Evolutionary conservation across 2,797 vertebrate genomes (phyloP).

Genomic region (Euthynnus affinis): DNA sequence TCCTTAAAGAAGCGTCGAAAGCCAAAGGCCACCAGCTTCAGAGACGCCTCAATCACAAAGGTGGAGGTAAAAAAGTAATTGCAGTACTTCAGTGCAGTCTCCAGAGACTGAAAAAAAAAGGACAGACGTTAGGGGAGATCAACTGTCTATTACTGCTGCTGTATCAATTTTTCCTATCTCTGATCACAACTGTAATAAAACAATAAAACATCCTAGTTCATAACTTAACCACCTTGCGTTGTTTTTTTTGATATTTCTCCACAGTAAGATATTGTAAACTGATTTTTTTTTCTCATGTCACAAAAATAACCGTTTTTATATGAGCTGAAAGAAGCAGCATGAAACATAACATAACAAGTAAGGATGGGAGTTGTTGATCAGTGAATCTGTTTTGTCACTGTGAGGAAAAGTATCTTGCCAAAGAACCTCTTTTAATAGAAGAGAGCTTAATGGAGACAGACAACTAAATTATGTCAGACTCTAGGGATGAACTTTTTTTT

Average conservation of each 20-base stretch:
- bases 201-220: background rate
- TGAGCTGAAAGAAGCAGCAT: background rate
- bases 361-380: background rate
- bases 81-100: conserved; percentile 94
- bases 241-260: background rate
- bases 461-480: conserved; percentile 42
- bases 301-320: accelerated
- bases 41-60: conserved; percentile 94
- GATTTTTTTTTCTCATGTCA: background rate
- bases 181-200: background rate
- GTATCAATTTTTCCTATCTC: no score
- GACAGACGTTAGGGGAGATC: conserved; percentile 17
- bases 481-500: conserved; percentile 29
- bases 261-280: background rate
- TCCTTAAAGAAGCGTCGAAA: conserved; percentile 97
- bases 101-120: conserved; percentile 87
- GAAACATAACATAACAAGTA: background rate
- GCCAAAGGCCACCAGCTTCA: conserved; percentile 95
- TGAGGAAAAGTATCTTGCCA: conserved; percentile 24
- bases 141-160: no score
- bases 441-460: conserved; percentile 49
- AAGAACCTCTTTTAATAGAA: conserved; percentile 45
- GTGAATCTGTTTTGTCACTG: conserved; percentile 13
- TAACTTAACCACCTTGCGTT: background rate
- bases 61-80: conserved; percentile 98